Conservation (phyloP, 2,797 vertebrate species). For the Neoniphon sammara region DNA sequence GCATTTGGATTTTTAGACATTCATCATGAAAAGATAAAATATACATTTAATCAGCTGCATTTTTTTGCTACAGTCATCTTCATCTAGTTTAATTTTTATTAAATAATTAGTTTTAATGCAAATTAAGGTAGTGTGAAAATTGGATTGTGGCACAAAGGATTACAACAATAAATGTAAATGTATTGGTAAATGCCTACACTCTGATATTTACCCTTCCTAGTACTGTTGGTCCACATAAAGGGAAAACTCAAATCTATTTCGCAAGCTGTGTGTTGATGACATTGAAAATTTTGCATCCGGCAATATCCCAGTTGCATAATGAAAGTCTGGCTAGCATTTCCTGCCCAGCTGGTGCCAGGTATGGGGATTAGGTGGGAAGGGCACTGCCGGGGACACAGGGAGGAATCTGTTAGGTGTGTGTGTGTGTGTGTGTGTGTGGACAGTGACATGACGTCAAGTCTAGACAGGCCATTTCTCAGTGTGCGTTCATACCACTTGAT, state of each 20-base stretch:
- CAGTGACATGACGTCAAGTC: conserved; percentile 81
- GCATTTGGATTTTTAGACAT: not conserved
- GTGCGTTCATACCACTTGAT: conserved; percentile 70
- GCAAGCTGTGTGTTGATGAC: conserved; percentile 11
- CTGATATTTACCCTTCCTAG: too few species aligned
- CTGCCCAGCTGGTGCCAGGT: conserved; percentile 67
- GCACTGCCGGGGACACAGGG: conserved; percentile 64
- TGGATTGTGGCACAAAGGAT: too few species aligned
- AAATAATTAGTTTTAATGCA: too few species aligned
- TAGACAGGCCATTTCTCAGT: conserved; percentile 79
- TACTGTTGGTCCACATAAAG: too few species aligned
- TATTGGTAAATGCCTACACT: too few species aligned
- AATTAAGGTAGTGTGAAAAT: too few species aligned
- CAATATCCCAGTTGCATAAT: conserved; percentile 21
- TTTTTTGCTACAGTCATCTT: not conserved
- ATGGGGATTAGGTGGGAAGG: conserved; percentile 72
- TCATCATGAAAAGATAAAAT: not conserved
- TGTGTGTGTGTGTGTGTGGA: conserved; percentile 60
- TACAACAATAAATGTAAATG: too few species aligned
- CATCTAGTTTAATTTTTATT: not conserved
- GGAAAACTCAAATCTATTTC: too few species aligned
- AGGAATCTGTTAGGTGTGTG: conserved; percentile 57
- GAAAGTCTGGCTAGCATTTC: conserved; percentile 44
- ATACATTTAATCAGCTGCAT: conserved; percentile 10
- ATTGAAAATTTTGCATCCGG: conserved; percentile 31